Percentiles rank a stretch among this genome's conserved stretches.
These are phyloP conservation scores for Plagodis dolabraria DNA, from an alignment of 2,888 invertebrate genomes.

Conservation along the genomic window DNA sequence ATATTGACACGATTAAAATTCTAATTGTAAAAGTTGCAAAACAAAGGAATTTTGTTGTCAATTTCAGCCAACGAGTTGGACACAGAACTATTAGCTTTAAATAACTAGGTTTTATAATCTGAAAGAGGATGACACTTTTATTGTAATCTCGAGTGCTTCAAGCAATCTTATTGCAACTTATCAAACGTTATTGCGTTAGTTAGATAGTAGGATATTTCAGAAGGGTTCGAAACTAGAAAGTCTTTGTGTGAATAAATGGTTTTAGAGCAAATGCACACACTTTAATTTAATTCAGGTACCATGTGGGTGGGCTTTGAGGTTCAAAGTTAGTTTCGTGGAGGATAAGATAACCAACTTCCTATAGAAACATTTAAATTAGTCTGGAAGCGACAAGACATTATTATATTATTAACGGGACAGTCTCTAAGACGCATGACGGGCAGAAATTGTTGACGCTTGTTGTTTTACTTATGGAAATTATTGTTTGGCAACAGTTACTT, in stretches of 20 bases:
- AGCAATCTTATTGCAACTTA: too few species aligned
- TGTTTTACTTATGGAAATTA: too few species aligned
- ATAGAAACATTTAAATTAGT: constrained; percentile 17
- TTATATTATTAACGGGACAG: neutral
- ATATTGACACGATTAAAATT: constrained; percentile 23
- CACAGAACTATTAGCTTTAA: constrained; percentile 25
- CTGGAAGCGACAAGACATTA: neutral
- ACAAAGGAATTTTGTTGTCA: constrained; percentile 32
- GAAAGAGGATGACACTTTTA: too few species aligned
- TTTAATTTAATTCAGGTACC: constrained; percentile 36
- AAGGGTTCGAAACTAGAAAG: constrained; percentile 6
- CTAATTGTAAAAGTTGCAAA: constrained; percentile 34
- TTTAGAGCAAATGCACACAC: constrained; percentile 39
- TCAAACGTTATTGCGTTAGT: too few species aligned
- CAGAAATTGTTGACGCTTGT: too few species aligned
- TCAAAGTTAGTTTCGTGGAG: constrained; percentile 19
- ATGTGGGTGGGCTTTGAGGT: constrained; percentile 24
- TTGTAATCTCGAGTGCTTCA: neutral
- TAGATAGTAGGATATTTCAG: constrained; percentile 6
- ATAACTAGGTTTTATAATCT: constrained; percentile 15
- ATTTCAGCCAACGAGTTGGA: constrained; percentile 34
- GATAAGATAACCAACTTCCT: constrained; percentile 19
- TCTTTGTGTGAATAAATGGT: constrained; percentile 7
- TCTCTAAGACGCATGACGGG: too few species aligned
- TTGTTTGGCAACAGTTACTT: too few species aligned